phyloP scores from a whole-genome alignment of 2,797 vertebrate species.

The Pseudochaenichthys georgianus region DNA sequence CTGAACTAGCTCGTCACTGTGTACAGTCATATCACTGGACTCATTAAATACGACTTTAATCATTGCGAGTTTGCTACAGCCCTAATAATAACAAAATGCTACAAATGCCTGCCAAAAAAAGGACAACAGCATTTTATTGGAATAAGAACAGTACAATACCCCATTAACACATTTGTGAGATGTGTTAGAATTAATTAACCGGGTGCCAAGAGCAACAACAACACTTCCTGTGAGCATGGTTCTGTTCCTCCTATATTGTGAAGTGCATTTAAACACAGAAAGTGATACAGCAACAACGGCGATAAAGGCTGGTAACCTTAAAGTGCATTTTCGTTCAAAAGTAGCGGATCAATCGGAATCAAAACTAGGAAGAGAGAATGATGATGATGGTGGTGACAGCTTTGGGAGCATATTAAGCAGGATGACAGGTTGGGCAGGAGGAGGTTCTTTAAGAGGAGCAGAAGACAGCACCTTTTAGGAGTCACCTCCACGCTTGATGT shows the following conservation, averaged over 20 bases:
- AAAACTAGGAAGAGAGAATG: slow-evolving; percentile 51
- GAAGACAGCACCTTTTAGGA: slow-evolving; percentile 56
- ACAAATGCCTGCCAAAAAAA: slow-evolving; percentile 59
- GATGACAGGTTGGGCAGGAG: slow-evolving; percentile 68
- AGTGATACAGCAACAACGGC: slow-evolving; percentile 30
- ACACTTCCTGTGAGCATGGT: slow-evolving; percentile 37
- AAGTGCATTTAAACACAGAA: slow-evolving; percentile 41
- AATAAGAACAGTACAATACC: slow-evolving; percentile 55
- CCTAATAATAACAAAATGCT: slow-evolving; percentile 60
- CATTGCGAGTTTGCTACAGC: not conserved
- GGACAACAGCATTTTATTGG: slow-evolving; percentile 59
- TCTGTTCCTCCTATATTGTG: slow-evolving; percentile 27
- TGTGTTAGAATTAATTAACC: slow-evolving; percentile 68
- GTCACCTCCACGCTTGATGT: slow-evolving; percentile 36
- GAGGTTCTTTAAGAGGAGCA: slow-evolving; percentile 59
- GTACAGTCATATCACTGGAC: not conserved
- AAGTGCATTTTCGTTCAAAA: slow-evolving; percentile 21
- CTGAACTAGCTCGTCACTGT: not conserved
- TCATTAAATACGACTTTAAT: not conserved
- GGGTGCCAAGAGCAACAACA: slow-evolving; percentile 61
- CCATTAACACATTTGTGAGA: slow-evolving; percentile 65
- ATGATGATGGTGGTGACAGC: slow-evolving; percentile 74
- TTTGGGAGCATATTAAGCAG: slow-evolving; percentile 82
- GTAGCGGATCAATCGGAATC: slow-evolving; percentile 29
- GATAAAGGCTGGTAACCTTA: slow-evolving; percentile 9